These are phyloP conservation scores for Lasioglossum oenotherae DNA, from an alignment of 2,888 invertebrate species.

Conservation along the genomic window DNA sequence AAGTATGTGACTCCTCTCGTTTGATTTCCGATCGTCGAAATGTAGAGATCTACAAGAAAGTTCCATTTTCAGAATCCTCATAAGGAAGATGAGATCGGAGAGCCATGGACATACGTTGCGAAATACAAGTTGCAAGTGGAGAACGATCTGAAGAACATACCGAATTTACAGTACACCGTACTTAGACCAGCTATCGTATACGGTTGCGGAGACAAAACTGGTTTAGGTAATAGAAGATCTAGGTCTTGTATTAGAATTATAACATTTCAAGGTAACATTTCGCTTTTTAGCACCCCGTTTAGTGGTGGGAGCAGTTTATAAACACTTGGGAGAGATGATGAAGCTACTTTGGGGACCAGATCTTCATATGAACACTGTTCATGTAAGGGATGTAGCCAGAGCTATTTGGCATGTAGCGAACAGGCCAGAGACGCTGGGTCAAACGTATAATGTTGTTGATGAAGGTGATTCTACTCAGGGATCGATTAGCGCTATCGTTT, in stretches of 20 bases:
- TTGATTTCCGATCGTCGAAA: neutral
- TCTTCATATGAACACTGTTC: conserved; percentile 94
- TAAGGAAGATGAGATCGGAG: conserved; percentile 90
- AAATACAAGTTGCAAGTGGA: conserved; percentile 94
- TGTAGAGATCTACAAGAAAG: neutral
- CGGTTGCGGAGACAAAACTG: conserved; percentile 92
- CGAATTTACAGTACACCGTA: conserved; percentile 91
- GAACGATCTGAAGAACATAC: conserved; percentile 89
- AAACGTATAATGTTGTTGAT: conserved; percentile 94
- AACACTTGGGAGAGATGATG: conserved; percentile 95
- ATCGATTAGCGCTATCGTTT: conserved; percentile 91
- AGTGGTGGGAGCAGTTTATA: conserved; percentile 95
- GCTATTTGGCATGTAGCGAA: conserved; percentile 91
- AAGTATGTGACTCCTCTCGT: conserved; percentile 85
- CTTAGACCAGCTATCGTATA: conserved; percentile 94
- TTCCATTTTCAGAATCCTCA: conserved; percentile 86
- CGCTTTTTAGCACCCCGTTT: conserved; percentile 90
- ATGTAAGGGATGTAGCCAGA: conserved; percentile 93
- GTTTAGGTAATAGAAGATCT: conserved; percentile 87
- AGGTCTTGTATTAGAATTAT: neutral
- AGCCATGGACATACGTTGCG: conserved; percentile 94
- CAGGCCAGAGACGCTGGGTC: conserved; percentile 85
- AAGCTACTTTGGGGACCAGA: conserved; percentile 95
- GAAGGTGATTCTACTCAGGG: conserved; percentile 94
- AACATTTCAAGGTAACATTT: neutral